These are phyloP conservation scores for Colletes latitarsis DNA, from an alignment of 1,140 invertebrate species.

Conservation along the genomic window DNA sequence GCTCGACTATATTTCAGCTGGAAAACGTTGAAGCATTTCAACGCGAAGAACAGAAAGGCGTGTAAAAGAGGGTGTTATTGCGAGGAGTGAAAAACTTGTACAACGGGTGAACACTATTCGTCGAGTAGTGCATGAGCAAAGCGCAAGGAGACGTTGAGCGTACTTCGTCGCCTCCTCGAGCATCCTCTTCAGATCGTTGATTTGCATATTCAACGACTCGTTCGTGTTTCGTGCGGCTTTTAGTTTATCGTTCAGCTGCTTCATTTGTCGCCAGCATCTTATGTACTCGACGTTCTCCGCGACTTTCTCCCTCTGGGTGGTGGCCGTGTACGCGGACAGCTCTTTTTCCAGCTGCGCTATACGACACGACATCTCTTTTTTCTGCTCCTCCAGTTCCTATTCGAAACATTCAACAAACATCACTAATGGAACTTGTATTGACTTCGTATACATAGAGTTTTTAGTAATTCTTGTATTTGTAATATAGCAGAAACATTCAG, in stretches of 20 bases:
- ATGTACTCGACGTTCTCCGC: slow-evolving; percentile 78
- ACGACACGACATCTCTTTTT: slow-evolving; percentile 67
- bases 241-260: slow-evolving; percentile 74
- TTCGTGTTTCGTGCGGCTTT: slow-evolving; percentile 63
- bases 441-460: no score
- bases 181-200: slow-evolving; percentile 66
- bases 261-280: slow-evolving; percentile 75
- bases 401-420: slow-evolving; percentile 3
- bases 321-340: slow-evolving; percentile 54
- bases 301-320: slow-evolving; percentile 72
- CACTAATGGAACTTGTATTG: no score
- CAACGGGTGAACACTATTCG: background rate
- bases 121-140: background rate
- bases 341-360: slow-evolving; percentile 74
- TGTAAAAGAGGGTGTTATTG: background rate
- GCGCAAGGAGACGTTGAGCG: slow-evolving; percentile 4
- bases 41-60: background rate
- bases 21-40: background rate
- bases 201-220: slow-evolving; percentile 64
- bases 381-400: slow-evolving; percentile 73
- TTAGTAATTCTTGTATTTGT: no score
- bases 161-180: slow-evolving; percentile 72
- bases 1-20: background rate
- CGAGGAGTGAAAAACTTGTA: background rate
- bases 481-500: no score